These are phyloP conservation scores for Paradisaea rubra DNA, from an alignment of 2,113 vertebrate genomes.

Conservation along the genomic window DNA sequence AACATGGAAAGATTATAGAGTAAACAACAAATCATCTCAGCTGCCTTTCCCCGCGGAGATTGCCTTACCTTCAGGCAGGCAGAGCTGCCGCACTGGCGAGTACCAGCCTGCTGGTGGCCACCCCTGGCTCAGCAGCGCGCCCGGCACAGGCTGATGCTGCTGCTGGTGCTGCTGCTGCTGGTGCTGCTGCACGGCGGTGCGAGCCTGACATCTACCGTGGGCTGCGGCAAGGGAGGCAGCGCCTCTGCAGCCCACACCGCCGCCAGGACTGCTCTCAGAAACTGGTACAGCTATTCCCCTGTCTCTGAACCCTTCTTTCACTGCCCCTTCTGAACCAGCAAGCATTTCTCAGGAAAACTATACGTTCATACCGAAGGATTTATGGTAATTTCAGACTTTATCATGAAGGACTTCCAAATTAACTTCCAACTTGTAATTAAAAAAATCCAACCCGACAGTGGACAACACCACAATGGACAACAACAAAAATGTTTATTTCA, in stretches of 20 bases:
- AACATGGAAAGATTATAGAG: neutral
- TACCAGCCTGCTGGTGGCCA: fast-evolving
- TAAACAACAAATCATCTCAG: neutral
- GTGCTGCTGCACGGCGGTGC: neutral
- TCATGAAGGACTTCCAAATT: neutral
- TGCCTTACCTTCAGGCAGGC: neutral
- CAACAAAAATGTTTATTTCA: neutral
- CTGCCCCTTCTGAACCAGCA: neutral
- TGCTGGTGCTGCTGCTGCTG: neutral
- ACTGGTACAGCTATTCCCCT: fast-evolving
- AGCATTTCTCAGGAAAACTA: neutral
- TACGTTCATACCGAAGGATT: neutral
- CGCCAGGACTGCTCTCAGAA: no score
- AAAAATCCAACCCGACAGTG: neutral
- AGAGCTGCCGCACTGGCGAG: fast-evolving
- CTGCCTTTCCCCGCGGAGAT: neutral
- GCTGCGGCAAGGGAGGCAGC: neutral
- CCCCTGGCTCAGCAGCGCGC: neutral
- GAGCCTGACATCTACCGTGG: neutral
- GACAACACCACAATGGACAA: neutral
- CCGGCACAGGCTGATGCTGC: neutral
- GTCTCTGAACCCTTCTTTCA: fast-evolving
- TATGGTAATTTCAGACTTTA: neutral
- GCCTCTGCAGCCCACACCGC: fast-evolving
- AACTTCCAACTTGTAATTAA: neutral